phyloP scores from a whole-genome alignment of 2,888 invertebrate species.

The Molorchus minor region DNA sequence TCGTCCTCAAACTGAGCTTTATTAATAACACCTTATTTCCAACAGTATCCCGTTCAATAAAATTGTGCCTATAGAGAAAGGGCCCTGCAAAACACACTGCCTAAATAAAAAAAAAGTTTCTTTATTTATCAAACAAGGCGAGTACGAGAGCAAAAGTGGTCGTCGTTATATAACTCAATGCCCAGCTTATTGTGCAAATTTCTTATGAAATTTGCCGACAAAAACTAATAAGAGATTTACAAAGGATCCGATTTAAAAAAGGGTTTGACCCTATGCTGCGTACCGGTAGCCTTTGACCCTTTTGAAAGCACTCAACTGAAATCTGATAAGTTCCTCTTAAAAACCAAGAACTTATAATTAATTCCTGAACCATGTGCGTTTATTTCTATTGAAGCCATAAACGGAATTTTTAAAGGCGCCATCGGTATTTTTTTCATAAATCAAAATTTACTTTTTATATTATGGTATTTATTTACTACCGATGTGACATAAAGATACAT shows the following conservation, averaged over 20 bases:
- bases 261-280: slow-evolving; percentile 48
- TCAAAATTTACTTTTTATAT: too few species aligned
- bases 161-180: slow-evolving; percentile 48
- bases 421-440: not conserved
- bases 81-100: too few species aligned
- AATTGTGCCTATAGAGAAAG: too few species aligned
- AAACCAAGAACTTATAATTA: slow-evolving; percentile 28
- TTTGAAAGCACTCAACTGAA: slow-evolving; percentile 46
- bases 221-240: slow-evolving; percentile 54
- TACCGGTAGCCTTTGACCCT: slow-evolving; percentile 49
- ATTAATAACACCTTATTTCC: too few species aligned
- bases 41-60: too few species aligned
- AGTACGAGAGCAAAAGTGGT: slow-evolving; percentile 31
- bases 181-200: slow-evolving; percentile 51
- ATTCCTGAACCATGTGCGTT: slow-evolving; percentile 11
- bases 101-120: slow-evolving; percentile 10
- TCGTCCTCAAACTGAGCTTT: too few species aligned
- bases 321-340: slow-evolving; percentile 47
- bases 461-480: too few species aligned
- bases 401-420: not conserved
- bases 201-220: slow-evolving; percentile 53
- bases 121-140: slow-evolving; percentile 15
- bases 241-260: slow-evolving; percentile 54
- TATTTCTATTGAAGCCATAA: not conserved
- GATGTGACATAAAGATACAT: too few species aligned